Evolutionary conservation across 2,888 invertebrate species (phyloP).

Genomic region (Conops quadrifasciatus): DNA sequence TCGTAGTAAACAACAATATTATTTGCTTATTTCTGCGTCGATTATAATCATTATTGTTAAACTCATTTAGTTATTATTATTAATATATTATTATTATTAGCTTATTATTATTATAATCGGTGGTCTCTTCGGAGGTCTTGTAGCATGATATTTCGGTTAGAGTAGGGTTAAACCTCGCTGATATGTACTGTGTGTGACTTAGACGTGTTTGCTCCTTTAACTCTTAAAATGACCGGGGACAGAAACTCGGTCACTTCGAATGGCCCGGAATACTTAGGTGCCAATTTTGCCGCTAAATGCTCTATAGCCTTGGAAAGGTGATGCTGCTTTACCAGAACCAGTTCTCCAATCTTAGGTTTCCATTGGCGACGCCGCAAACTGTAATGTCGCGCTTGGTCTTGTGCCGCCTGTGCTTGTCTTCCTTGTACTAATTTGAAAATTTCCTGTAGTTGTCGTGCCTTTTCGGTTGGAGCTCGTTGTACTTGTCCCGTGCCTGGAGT

Average conservation of each 20-base stretch:
- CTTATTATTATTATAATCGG: no score
- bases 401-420: background rate
- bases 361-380: background rate
- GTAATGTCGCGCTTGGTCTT: conserved; percentile 21
- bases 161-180: no score
- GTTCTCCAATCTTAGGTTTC: background rate
- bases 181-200: no score
- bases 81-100: no score
- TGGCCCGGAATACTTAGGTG: background rate
- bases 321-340: no score
- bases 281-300: background rate
- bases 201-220: no score
- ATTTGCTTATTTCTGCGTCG: no score
- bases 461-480: background rate
- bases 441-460: background rate
- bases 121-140: no score
- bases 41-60: no score
- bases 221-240: no score
- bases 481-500: background rate
- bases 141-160: background rate
- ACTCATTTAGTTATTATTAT: no score
- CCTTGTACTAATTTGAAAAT: background rate
- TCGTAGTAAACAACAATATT: no score
- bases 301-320: background rate
- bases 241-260: background rate